Conservation (phyloP, 2,888 invertebrate genomes). For the Pseudococcus longispinus region DNA sequence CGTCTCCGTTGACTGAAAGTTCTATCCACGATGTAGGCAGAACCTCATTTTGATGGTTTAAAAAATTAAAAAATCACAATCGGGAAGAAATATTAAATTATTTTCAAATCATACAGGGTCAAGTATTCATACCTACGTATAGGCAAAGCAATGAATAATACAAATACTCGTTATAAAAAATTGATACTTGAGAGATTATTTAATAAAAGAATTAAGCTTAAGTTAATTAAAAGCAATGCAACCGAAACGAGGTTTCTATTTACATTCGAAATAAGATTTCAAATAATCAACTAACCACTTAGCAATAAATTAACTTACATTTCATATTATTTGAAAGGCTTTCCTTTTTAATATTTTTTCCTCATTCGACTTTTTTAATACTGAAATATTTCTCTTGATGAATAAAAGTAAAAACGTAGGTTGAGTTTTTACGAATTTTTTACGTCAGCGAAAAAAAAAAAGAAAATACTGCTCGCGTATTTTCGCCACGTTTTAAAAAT, state of each 20-base stretch:
- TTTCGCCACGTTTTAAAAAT: neutral
- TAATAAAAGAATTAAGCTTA: slow-evolving; percentile 3
- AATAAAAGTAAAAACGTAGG: neutral
- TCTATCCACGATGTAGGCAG: neutral
- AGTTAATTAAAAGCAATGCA: slow-evolving; percentile 36
- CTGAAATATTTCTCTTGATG: neutral
- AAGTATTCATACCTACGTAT: too few relatives aligned
- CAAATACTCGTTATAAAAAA: neutral
- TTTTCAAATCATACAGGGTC: neutral
- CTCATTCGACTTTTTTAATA: neutral
- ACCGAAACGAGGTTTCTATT: slow-evolving; percentile 42
- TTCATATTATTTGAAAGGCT: neutral
- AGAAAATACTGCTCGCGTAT: neutral
- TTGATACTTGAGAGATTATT: slow-evolving; percentile 2
- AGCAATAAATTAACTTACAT: neutral
- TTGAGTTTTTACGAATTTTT: neutral
- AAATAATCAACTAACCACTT: neutral
- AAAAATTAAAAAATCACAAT: too few relatives aligned
- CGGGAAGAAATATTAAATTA: neutral
- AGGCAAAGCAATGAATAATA: neutral
- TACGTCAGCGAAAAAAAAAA: neutral
- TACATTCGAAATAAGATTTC: neutral
- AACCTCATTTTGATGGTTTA: neutral
- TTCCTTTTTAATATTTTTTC: neutral
- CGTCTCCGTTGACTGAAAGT: neutral